phyloP scores from a whole-genome alignment of 2,797 vertebrate genomes.

The Octomys mimax region DNA sequence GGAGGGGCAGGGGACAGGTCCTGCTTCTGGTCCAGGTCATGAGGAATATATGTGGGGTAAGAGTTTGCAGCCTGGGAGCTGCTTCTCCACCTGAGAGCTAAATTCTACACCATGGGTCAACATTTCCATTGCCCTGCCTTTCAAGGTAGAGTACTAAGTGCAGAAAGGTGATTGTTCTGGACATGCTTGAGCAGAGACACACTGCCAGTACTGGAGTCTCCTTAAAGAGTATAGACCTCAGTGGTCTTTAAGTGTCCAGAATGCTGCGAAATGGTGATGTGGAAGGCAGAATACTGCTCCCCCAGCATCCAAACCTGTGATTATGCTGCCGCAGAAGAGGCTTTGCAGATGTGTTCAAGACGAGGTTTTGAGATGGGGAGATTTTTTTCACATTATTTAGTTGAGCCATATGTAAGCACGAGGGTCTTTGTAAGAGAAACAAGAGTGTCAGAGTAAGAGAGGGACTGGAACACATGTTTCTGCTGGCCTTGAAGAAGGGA shows the following conservation, averaged over 20 bases:
- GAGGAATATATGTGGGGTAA: not conserved
- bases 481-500: slow-evolving; percentile 23
- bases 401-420: not conserved
- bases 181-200: not conserved
- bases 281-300: not conserved
- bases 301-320: not conserved
- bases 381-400: not conserved
- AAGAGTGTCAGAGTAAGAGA: not conserved
- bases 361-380: not conserved
- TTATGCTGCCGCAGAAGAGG: not conserved
- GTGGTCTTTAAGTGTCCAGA: not conserved
- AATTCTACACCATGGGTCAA: not conserved
- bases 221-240: not conserved
- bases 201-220: not conserved
- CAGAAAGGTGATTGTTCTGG: not conserved
- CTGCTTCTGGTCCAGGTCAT: not conserved
- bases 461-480: not conserved
- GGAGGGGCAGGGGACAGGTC: not conserved
- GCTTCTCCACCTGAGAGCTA: not conserved
- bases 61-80: not conserved
- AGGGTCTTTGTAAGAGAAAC: not conserved
- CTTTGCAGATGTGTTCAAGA: not conserved
- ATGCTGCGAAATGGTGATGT: not conserved
- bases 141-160: not conserved
- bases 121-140: not conserved